Evolutionary conservation across 2,888 invertebrate genomes (phyloP), one percentile per base, ranked within the genome.

Genomic region (Patella ulyssiponensis): DNA sequence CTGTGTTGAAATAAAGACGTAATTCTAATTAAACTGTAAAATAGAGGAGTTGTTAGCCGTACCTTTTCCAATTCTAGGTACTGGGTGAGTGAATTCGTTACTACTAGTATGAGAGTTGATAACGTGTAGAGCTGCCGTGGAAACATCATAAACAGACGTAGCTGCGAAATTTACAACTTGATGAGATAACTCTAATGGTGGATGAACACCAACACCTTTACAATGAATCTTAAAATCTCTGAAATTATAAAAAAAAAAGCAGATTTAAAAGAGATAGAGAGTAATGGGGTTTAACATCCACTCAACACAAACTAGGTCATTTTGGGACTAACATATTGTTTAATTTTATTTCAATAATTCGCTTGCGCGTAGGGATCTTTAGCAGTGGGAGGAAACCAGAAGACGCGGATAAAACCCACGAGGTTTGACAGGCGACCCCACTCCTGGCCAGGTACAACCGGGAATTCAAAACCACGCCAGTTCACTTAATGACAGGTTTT

Each of bases 1-100:
- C 44, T 9, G 7, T 1, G 44, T 44, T 1, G 44, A 44, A 44
- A 44, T 44, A 44, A 44, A 44, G 1, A 44, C 1, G 9, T n/a
- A 11, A 44, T 2, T 4, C 12, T 3, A 76, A 71, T n/a, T 23
- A 23, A 12, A 51, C 2, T 11, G 14, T 53, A 44, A 44, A 44
- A 44, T n/a, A n/a, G 0, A 7, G 44, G 44, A 1, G 9, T 44
- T 33, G 11, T 71, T 12, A 14, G 14, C 3, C 44, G 33, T 75
- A 91, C 91, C 91, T 86, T 88, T 88, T 12, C 91, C 92, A 77
- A 92, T 92, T 71, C 91, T 83, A 0, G 91, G 91, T 17, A 91
- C 91, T 17, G 91, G 91, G 79, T 91, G 91, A n/a, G 89, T 89
- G 81, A 88, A 91, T 82, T 91, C 90, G 76, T 92, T 91, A 77